These are phyloP conservation scores for Teleopsis dalmanni DNA, from an alignment of 1,140 invertebrate species.

Conservation along the genomic window DNA sequence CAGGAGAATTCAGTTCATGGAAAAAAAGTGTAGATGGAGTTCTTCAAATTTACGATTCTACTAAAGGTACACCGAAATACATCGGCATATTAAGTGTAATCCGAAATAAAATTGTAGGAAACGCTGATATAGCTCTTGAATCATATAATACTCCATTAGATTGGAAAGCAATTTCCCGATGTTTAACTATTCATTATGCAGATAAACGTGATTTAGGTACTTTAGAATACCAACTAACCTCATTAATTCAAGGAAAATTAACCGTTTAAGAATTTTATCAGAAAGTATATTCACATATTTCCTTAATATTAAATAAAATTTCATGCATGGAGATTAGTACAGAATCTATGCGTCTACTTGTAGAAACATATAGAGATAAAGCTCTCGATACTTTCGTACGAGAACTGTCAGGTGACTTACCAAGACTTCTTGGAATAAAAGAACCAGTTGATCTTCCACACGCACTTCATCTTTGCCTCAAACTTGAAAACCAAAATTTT, in stretches of 20 bases:
- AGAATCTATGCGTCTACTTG: neutral
- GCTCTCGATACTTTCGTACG: slow-evolving; percentile 12
- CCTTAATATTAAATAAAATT: slow-evolving; percentile 1
- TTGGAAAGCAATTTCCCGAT: slow-evolving; percentile 12
- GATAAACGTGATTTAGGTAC: neutral
- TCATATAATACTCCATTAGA: slow-evolving; percentile 16
- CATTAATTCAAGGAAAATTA: neutral
- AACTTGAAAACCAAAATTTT: too few relatives aligned
- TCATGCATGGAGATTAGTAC: neutral
- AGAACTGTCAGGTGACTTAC: slow-evolving; percentile 8
- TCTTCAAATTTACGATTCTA: slow-evolving; percentile 1
- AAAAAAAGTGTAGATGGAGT: slow-evolving; percentile 5
- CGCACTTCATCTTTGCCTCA: slow-evolving; percentile 7
- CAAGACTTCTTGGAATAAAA: slow-evolving; percentile 2
- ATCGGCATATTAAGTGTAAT: slow-evolving; percentile 3
- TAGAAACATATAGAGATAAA: slow-evolving; percentile 10
- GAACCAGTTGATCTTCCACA: slow-evolving; percentile 8
- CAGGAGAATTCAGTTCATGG: slow-evolving; percentile 4
- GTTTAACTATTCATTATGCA: neutral
- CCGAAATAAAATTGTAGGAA: slow-evolving; percentile 13
- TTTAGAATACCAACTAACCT: slow-evolving; percentile 1
- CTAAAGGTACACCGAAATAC: slow-evolving; percentile 2
- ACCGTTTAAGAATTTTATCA: neutral
- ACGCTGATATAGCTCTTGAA: slow-evolving; percentile 14
- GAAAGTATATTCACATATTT: neutral